phyloP scores from a whole-genome alignment of 2,888 invertebrate genomes.

The Lymantria monacha region DNA sequence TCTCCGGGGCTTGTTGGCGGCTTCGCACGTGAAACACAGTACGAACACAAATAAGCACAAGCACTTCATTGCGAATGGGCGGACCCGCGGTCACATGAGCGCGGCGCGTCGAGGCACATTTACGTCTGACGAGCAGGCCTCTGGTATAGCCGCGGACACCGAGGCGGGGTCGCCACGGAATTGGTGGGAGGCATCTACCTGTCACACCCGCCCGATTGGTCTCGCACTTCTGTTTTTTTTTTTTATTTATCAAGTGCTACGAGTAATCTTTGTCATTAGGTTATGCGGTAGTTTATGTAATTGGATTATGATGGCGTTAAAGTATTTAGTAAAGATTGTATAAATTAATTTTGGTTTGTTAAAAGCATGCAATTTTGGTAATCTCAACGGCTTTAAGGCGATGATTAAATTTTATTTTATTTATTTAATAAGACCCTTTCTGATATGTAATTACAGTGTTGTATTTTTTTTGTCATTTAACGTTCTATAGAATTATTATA shows the following conservation, averaged over 20 bases:
- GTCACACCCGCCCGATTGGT: constrained; percentile 69
- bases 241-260: constrained; percentile 24
- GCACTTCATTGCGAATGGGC: constrained; percentile 78
- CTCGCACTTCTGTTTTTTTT: constrained; percentile 58
- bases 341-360: constrained; percentile 1
- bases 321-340: constrained; percentile 12
- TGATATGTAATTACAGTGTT: no score
- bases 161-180: constrained; percentile 61
- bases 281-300: constrained; percentile 39
- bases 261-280: constrained; percentile 59
- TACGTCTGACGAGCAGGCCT: constrained; percentile 55
- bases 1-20: constrained; percentile 85
- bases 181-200: constrained; percentile 74
- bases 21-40: constrained; percentile 74
- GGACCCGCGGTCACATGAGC: constrained; percentile 68
- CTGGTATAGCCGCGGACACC: constrained; percentile 34
- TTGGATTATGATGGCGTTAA: constrained; percentile 26
- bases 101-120: constrained; percentile 64
- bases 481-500: no score
- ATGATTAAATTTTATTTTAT: background rate
- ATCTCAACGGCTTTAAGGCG: background rate
- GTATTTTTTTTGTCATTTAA: no score
- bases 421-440: no score
- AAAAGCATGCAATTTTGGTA: constrained; percentile 1
- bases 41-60: constrained; percentile 80